These are phyloP conservation scores for Heterodera carotae DNA, from an alignment of 1,140 invertebrate species.

Conservation along the genomic window DNA sequence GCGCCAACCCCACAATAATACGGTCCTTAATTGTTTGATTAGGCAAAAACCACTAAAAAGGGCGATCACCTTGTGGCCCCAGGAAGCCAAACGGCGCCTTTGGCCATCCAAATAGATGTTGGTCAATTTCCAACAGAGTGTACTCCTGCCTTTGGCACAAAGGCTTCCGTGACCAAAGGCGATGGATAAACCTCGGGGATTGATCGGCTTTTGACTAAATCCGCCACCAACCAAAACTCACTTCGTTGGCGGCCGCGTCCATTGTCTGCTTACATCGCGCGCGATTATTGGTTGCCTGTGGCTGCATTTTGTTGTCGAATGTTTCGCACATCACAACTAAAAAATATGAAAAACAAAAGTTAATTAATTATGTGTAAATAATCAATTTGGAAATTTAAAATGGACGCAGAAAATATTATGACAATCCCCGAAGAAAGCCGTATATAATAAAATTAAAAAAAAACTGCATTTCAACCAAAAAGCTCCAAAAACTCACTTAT, in stretches of 20 bases:
- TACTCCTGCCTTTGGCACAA: too few relatives aligned
- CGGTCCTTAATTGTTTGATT: conserved; percentile 71
- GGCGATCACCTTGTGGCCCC: conserved; percentile 72
- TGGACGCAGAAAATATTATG: too few relatives aligned
- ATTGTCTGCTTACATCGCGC: conserved; percentile 75
- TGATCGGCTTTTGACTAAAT: too few relatives aligned
- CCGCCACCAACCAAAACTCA: too few relatives aligned
- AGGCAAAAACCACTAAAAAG: not conserved
- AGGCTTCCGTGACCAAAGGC: too few relatives aligned
- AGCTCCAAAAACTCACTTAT: conserved; percentile 74
- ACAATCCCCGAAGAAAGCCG: too few relatives aligned
- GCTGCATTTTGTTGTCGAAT: conserved; percentile 76
- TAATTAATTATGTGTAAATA: too few relatives aligned
- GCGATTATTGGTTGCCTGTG: conserved; percentile 78
- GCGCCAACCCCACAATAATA: conserved; percentile 93
- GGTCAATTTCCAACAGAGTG: conserved; percentile 83
- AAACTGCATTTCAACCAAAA: too few relatives aligned
- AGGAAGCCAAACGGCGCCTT: conserved; percentile 77
- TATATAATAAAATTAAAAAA: conserved; percentile 4
- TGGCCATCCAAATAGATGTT: conserved; percentile 90
- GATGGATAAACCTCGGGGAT: too few relatives aligned
- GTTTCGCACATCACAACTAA: conserved; percentile 46
- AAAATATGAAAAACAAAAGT: too few relatives aligned
- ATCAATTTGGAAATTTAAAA: too few relatives aligned
- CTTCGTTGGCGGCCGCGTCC: conserved; percentile 72